Conservation (phyloP, 2,888 invertebrate species). For the Sphaerophoria rueppellii region DNA sequence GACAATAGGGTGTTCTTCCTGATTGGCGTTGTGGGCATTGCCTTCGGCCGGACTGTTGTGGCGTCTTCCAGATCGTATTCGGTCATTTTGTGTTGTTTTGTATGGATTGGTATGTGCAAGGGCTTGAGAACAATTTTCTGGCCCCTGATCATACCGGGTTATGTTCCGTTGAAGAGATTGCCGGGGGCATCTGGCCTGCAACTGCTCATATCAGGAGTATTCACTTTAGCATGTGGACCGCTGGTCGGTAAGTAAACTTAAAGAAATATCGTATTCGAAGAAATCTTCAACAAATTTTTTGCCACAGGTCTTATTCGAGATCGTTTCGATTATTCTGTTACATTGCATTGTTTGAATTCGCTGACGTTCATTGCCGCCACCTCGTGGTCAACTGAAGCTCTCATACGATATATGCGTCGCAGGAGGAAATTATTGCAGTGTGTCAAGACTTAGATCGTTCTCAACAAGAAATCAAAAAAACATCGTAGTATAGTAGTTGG, state of each 20-base stretch:
- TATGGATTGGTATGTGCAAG: slow-evolving; percentile 88
- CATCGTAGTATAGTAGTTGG: slow-evolving; percentile 44
- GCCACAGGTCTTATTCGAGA: slow-evolving; percentile 86
- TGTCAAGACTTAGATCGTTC: slow-evolving; percentile 63
- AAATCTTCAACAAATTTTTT: slow-evolving; percentile 45
- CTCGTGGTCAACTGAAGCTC: slow-evolving; percentile 85
- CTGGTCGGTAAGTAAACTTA: slow-evolving; percentile 84
- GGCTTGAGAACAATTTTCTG: slow-evolving; percentile 89
- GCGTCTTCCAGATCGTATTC: slow-evolving; percentile 85
- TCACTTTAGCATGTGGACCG: slow-evolving; percentile 86
- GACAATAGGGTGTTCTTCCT: slow-evolving; percentile 88
- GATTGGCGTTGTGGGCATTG: slow-evolving; percentile 87
- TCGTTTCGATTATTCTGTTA: slow-evolving; percentile 84
- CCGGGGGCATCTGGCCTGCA: slow-evolving; percentile 89
- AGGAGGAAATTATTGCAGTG: slow-evolving; percentile 64
- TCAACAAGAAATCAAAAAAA: neutral
- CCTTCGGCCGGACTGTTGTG: slow-evolving; percentile 84
- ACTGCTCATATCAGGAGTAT: slow-evolving; percentile 86
- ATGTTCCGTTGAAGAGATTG: slow-evolving; percentile 87
- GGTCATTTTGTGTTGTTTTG: slow-evolving; percentile 84
- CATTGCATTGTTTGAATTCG: slow-evolving; percentile 86
- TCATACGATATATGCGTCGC: slow-evolving; percentile 76
- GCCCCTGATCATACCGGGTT: slow-evolving; percentile 88
- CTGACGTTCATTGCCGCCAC: slow-evolving; percentile 86
- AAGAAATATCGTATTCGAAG: no score